phyloP scores from a whole-genome alignment of 1,140 invertebrate genomes.

The Bombus affinis region DNA sequence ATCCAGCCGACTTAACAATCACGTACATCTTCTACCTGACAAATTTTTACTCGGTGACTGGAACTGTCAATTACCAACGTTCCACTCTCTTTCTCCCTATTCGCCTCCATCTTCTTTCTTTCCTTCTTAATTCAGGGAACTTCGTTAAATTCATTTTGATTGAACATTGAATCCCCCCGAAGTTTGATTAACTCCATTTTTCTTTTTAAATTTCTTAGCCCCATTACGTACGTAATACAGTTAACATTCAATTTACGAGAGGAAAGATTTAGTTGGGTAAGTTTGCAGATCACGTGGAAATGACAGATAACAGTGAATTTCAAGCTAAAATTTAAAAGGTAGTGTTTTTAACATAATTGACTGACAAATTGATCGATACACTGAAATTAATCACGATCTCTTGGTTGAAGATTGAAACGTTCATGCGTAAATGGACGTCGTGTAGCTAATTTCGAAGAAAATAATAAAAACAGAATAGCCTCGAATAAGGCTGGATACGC shows the following conservation, averaged over 20 bases:
- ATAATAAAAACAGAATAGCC: not conserved
- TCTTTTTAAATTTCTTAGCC: no score
- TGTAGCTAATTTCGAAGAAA: not conserved
- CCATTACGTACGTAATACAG: no score
- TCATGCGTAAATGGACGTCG: not conserved
- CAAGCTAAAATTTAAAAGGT: no score
- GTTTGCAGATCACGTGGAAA: no score
- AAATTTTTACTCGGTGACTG: constrained; percentile 54
- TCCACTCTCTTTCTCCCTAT: not conserved
- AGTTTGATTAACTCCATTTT: not conserved
- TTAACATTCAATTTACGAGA: no score
- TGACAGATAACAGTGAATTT: no score
- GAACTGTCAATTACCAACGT: not conserved
- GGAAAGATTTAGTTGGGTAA: no score
- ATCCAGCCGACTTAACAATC: constrained; percentile 48
- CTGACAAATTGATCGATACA: no score
- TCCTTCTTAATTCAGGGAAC: not conserved
- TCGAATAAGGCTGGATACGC: not conserved
- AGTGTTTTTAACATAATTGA: no score
- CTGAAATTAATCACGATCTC: not conserved
- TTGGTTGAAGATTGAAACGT: not conserved
- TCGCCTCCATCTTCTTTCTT: not conserved
- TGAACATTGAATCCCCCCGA: not conserved
- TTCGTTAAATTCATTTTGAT: no score
- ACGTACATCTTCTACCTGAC: constrained; percentile 38